phyloP scores from a whole-genome alignment of 2,113 vertebrate genomes.

The Planiliza haematocheilus region DNA sequence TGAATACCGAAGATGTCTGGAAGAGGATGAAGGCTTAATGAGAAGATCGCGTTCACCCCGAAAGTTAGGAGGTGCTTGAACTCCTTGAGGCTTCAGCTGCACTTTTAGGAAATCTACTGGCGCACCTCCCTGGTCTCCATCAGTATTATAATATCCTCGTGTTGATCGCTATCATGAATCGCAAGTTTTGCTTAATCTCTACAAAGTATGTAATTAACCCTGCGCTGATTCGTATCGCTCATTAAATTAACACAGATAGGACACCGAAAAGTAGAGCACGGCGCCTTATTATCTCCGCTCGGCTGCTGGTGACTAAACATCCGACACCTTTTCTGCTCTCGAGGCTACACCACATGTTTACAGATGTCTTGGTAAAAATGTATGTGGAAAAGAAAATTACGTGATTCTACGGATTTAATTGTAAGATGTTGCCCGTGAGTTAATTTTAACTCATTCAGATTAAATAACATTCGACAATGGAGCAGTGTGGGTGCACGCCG shows the following conservation, averaged over 20 bases:
- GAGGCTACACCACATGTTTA: slow-evolving; percentile 1
- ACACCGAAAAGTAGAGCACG: slow-evolving; percentile 39
- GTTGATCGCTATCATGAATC: slow-evolving; percentile 76
- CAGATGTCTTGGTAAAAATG: neutral
- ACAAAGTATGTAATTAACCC: slow-evolving; percentile 79
- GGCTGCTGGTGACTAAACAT: slow-evolving; percentile 26
- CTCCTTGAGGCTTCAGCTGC: slow-evolving; percentile 29
- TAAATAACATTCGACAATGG: slow-evolving; percentile 13
- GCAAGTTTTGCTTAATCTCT: slow-evolving; percentile 73
- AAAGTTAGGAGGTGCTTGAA: slow-evolving; percentile 58
- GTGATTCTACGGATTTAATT: neutral
- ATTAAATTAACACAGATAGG: slow-evolving; percentile 69
- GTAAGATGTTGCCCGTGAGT: neutral
- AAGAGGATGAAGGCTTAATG: slow-evolving; percentile 51
- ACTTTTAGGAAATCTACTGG: slow-evolving; percentile 46
- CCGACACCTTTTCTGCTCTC: slow-evolving; percentile 12
- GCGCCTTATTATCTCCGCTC: slow-evolving; percentile 50
- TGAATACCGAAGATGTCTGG: slow-evolving; percentile 19
- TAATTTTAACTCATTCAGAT: slow-evolving; percentile 15
- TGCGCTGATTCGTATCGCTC: slow-evolving; percentile 75
- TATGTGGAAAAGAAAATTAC: neutral
- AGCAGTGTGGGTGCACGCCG: slow-evolving; percentile 19
- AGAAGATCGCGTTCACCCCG: slow-evolving; percentile 43
- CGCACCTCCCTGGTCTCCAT: slow-evolving; percentile 62
- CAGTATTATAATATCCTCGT: slow-evolving; percentile 66